Conservation (phyloP, 2,113 vertebrate genomes). For the Lophotis ruficrista region DNA sequence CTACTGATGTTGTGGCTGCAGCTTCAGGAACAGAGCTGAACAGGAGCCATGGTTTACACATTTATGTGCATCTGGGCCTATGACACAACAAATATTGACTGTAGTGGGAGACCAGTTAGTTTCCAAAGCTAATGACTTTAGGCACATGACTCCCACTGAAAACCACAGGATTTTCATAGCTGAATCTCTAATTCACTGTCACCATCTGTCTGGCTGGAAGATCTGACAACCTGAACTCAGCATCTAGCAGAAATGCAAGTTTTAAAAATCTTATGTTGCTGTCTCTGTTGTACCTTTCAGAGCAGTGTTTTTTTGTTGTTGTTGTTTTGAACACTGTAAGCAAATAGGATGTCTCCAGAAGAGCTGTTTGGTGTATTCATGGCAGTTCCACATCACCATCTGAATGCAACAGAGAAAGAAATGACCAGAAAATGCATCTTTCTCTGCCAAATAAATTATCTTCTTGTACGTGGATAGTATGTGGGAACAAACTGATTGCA, state of each 20-base stretch:
- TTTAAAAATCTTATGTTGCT: background rate
- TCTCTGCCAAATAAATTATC: background rate
- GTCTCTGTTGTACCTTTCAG: background rate
- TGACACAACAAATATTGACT: background rate
- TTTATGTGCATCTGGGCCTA: background rate
- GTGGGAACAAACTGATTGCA: background rate
- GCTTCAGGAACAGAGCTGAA: background rate
- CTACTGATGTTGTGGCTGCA: background rate
- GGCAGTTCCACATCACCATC: background rate
- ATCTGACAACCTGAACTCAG: background rate
- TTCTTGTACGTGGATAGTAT: background rate
- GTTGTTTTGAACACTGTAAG: background rate
- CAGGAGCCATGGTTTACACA: background rate
- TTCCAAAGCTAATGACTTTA: background rate
- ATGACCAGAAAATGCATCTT: background rate
- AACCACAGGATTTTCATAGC: background rate
- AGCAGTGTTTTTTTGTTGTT: background rate
- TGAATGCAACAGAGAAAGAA: background rate
- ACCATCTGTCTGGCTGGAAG: background rate
- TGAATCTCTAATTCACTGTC: background rate
- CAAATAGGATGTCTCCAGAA: background rate
- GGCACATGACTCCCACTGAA: background rate
- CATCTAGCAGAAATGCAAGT: background rate
- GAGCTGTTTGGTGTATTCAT: accelerated
- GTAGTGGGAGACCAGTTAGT: background rate